These are phyloP conservation scores for Emydocephalus ijimae DNA, from an alignment of 2,113 vertebrate species.

Conservation along the genomic window DNA sequence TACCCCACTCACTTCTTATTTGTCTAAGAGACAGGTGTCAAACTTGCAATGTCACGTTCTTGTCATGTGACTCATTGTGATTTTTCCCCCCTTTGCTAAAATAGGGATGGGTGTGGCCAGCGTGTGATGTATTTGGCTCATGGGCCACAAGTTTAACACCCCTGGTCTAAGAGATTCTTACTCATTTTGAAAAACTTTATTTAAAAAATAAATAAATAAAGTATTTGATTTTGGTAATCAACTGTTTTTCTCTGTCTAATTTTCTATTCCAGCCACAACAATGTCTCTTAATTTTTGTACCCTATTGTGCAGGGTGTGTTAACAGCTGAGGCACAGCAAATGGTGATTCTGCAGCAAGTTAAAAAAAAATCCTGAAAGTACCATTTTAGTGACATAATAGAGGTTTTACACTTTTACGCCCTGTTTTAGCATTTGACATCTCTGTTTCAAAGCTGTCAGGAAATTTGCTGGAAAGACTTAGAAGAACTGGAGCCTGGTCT, in stretches of 20 bases:
- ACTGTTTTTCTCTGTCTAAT: background rate
- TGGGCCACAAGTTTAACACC: too few relatives aligned
- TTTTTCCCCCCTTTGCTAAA: too few relatives aligned
- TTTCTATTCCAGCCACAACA: background rate
- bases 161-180: background rate
- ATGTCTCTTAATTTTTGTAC: background rate
- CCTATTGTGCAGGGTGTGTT: background rate
- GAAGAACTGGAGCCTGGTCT: background rate
- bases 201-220: too few relatives aligned
- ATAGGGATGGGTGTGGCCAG: too few relatives aligned
- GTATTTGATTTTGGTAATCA: background rate
- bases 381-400: background rate
- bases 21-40: too few relatives aligned
- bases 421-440: background rate
- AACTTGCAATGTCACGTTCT: too few relatives aligned
- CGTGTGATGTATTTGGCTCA: too few relatives aligned
- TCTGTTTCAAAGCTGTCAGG: background rate
- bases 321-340: background rate
- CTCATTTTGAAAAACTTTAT: background rate
- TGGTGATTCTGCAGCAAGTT: background rate
- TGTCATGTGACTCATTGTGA: too few relatives aligned
- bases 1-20: background rate
- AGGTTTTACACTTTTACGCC: background rate
- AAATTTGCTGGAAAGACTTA: background rate
- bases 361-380: background rate